Conservation (phyloP, 2,797 vertebrate species). For the Girardinus metallicus region DNA sequence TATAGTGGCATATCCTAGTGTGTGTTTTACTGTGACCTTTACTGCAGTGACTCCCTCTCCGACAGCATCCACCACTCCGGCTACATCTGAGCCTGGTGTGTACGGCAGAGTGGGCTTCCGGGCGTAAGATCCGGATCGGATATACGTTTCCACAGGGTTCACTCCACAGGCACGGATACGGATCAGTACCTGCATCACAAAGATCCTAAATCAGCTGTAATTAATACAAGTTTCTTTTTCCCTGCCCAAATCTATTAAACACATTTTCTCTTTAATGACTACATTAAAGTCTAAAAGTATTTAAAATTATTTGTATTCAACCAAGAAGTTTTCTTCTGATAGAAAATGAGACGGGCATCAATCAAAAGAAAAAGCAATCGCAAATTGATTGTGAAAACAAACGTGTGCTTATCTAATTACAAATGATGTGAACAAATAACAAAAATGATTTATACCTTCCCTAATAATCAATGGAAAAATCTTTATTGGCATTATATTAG, state of each 20-base stretch:
- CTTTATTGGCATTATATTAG: not conserved
- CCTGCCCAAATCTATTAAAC: not conserved
- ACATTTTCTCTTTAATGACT: not conserved
- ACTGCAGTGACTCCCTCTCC: constrained; percentile 83
- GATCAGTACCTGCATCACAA: constrained; percentile 87
- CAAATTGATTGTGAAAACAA: too few species aligned
- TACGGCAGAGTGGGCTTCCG: constrained; percentile 86
- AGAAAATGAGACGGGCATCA: not conserved
- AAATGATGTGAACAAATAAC: not conserved
- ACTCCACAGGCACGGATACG: constrained; percentile 89
- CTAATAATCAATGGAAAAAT: not conserved
- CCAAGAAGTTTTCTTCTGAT: not conserved
- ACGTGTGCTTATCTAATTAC: not conserved
- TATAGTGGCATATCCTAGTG: not conserved
- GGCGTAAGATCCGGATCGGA: constrained; percentile 83
- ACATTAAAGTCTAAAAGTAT: not conserved
- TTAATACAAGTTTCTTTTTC: not conserved
- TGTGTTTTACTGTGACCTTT: constrained; percentile 78
- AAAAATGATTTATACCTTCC: not conserved
- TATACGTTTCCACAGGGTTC: constrained; percentile 94
- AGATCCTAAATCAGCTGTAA: not conserved
- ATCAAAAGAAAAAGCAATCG: not conserved
- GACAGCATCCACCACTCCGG: constrained; percentile 85
- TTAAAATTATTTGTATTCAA: not conserved
- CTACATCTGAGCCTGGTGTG: constrained; percentile 88